phyloP scores from a whole-genome alignment of 2,113 vertebrate genomes.

The Drymodes brunneopygia region DNA sequence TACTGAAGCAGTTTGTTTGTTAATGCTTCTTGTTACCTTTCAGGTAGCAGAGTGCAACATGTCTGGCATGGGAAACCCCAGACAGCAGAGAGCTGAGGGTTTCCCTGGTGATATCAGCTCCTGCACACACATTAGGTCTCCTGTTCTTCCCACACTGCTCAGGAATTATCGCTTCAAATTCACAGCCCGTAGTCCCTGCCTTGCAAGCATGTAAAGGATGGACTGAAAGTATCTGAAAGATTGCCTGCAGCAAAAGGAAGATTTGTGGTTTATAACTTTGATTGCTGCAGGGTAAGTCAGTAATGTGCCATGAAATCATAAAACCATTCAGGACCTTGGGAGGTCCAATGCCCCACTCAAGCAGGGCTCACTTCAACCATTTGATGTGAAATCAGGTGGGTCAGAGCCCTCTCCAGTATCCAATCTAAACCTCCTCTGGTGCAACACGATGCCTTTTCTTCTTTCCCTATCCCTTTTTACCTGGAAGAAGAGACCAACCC shows the following conservation, averaged over 20 bases:
- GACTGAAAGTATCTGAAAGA: background rate
- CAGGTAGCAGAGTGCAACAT: background rate
- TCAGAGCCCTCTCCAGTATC: background rate
- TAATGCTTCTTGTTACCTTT: background rate
- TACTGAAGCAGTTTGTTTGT: background rate
- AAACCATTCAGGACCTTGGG: background rate
- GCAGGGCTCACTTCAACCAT: background rate
- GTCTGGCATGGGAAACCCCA: background rate
- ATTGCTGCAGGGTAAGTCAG: background rate
- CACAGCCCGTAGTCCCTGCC: background rate
- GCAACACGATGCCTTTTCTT: background rate
- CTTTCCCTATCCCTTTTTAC: background rate
- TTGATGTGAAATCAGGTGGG: background rate
- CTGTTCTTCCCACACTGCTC: background rate
- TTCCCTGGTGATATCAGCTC: background rate
- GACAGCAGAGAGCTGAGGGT: accelerated
- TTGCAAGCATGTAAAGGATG: background rate
- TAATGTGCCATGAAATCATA: background rate
- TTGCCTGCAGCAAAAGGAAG: background rate
- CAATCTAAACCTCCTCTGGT: background rate
- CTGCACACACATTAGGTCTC: background rate
- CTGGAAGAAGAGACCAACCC: background rate
- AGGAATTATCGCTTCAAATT: background rate
- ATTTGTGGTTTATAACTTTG: background rate
- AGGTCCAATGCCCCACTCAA: background rate